A percentile compares a stretch with the other conserved stretches of the same genome.
Conservation (phyloP, 2,888 invertebrate genomes). For the Trichacis sp. region DNA sequence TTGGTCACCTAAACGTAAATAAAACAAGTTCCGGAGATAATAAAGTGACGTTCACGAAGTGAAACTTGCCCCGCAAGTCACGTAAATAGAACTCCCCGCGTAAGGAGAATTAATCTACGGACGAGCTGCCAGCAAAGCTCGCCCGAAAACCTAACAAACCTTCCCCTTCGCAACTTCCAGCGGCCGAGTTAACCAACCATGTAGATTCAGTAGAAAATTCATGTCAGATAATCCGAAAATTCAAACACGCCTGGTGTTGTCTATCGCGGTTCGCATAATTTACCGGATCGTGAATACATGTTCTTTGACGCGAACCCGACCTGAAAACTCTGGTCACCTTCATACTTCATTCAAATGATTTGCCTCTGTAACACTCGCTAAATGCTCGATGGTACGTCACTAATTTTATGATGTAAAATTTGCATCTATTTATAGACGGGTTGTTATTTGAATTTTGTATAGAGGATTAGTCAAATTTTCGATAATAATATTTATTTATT, state of each 20-base stretch:
- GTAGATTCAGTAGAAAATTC: slow-evolving; percentile 2
- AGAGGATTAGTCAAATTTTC: too few species aligned
- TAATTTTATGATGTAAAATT: not conserved
- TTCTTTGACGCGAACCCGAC: slow-evolving; percentile 3
- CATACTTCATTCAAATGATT: not conserved
- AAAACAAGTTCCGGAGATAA: not conserved
- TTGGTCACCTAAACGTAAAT: too few species aligned
- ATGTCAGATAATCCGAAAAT: slow-evolving; percentile 17
- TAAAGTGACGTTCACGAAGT: not conserved
- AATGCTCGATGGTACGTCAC: not conserved
- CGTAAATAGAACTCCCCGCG: not conserved
- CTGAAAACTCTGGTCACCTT: not conserved
- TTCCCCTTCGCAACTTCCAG: not conserved
- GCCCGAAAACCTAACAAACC: slow-evolving; percentile 4
- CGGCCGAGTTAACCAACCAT: slow-evolving; percentile 8
- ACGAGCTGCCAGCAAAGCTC: not conserved
- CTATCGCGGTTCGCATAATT: slow-evolving; percentile 12
- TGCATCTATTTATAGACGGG: too few species aligned
- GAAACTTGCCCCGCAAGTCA: not conserved
- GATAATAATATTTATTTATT: too few species aligned
- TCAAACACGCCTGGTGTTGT: slow-evolving; percentile 14
- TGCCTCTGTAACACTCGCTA: not conserved
- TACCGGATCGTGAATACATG: not conserved
- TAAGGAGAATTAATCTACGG: slow-evolving; percentile 4
- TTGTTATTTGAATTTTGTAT: too few species aligned